Conservation (phyloP, 2,888 invertebrate genomes). For the Agrochola lychnidis region DNA sequence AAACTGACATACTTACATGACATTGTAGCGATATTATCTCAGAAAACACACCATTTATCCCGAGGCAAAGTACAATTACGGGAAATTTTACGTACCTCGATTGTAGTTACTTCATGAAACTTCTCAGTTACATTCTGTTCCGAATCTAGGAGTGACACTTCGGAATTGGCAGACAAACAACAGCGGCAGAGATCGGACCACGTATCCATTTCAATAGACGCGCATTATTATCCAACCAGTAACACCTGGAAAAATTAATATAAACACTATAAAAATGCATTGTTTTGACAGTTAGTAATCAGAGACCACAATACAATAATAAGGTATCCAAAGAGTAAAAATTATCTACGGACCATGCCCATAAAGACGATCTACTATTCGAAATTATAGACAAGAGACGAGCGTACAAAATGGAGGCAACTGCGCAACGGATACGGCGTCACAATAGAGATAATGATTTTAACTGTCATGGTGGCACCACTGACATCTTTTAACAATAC, state of each 20-base stretch:
- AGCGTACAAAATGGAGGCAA: conserved; percentile 85
- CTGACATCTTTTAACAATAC: neutral
- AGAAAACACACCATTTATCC: neutral
- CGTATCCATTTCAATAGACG: conserved; percentile 84
- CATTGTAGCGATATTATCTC: conserved; percentile 24
- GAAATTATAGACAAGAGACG: conserved; percentile 89
- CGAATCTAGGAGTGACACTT: conserved; percentile 84
- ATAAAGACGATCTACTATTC: conserved; percentile 87
- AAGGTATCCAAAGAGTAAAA: conserved; percentile 88
- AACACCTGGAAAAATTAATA: conserved; percentile 81
- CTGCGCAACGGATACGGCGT: conserved; percentile 66
- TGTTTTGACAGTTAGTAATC: conserved; percentile 85
- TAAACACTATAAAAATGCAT: conserved; percentile 76
- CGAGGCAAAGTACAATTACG: neutral
- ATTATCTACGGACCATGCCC: conserved; percentile 90
- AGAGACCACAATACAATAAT: conserved; percentile 80
- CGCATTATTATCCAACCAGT: conserved; percentile 78
- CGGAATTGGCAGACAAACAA: conserved; percentile 84
- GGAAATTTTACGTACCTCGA: conserved; percentile 77
- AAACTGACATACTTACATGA: conserved; percentile 52
- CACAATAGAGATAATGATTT: conserved; percentile 42
- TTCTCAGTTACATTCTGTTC: conserved; percentile 80
- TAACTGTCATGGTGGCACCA: conserved; percentile 56
- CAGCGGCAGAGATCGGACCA: conserved; percentile 88
- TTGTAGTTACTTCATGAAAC: conserved; percentile 84